phyloP scores from a whole-genome alignment of 2,113 vertebrate genomes.

The Falcunculus frontatus region DNA sequence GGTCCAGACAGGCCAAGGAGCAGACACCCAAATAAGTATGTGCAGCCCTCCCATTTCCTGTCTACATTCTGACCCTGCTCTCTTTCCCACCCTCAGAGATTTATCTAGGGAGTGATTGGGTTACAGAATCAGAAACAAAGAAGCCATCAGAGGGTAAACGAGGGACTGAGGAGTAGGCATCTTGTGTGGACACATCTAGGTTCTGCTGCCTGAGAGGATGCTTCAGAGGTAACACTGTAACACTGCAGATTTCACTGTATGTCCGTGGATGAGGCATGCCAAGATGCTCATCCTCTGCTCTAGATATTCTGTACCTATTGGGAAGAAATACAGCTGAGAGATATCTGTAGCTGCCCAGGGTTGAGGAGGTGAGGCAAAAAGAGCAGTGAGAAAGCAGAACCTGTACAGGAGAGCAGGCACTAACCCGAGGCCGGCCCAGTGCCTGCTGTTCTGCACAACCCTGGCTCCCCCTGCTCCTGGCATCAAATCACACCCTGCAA shows the following conservation, averaged over 20 bases:
- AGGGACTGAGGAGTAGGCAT: neutral
- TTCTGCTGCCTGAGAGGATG: neutral
- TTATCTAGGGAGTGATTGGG: slow-evolving; percentile 7
- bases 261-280: neutral
- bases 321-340: neutral
- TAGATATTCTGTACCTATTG: neutral
- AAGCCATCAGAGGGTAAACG: neutral
- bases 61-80: slow-evolving; percentile 5
- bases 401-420: neutral
- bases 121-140: slow-evolving; percentile 25
- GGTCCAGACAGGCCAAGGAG: slow-evolving; percentile 14
- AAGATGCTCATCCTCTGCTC: neutral
- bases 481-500: neutral
- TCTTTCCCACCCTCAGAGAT: slow-evolving; percentile 28
- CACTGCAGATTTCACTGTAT: neutral
- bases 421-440: neutral
- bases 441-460: neutral
- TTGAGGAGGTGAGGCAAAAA: neutral
- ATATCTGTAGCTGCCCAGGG: neutral
- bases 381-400: neutral
- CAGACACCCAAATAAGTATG: slow-evolving; percentile 26
- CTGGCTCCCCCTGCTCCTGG: neutral
- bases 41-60: slow-evolving; percentile 21
- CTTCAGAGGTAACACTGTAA: neutral
- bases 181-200: neutral